Evolutionary conservation across 2,113 vertebrate species (phyloP).

Genomic region (Thunnus maccoyii): DNA sequence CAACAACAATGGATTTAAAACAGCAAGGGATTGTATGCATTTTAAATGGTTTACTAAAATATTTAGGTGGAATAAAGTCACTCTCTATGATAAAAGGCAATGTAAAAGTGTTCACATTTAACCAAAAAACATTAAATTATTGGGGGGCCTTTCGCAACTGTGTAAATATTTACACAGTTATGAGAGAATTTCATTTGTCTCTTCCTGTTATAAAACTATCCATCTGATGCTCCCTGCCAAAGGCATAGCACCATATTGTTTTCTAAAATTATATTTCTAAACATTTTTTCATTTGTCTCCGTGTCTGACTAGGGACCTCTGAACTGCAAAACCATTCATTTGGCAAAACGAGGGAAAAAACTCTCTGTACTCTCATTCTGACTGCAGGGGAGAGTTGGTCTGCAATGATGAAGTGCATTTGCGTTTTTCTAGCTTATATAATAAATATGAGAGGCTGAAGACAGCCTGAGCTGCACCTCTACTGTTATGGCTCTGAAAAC

Average conservation of each 20-base stretch:
- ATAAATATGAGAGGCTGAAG: conserved; percentile 49
- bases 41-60: not conserved
- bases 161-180: conserved; percentile 40
- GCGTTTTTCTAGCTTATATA: conserved; percentile 64
- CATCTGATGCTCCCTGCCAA: conserved; percentile 64
- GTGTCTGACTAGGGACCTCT: conserved; percentile 53
- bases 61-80: not conserved
- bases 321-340: conserved; percentile 56
- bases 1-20: not conserved
- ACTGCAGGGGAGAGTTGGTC: conserved; percentile 64
- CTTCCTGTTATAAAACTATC: conserved; percentile 48
- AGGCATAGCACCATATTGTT: conserved; percentile 69
- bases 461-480: conserved; percentile 28
- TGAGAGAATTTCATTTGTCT: conserved; percentile 51
- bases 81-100: not conserved
- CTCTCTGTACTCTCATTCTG: conserved; percentile 27
- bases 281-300: conserved; percentile 62
- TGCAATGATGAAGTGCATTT: conserved; percentile 40
- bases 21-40: not conserved
- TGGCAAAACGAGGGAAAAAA: conserved; percentile 43
- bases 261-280: conserved; percentile 72
- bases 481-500: conserved; percentile 24
- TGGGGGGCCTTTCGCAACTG: too few relatives aligned
- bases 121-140: not conserved
- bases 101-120: conserved; percentile 3